phyloP scores from a whole-genome alignment of 2,113 vertebrate genomes.

The Illadopsis cleaveri region DNA sequence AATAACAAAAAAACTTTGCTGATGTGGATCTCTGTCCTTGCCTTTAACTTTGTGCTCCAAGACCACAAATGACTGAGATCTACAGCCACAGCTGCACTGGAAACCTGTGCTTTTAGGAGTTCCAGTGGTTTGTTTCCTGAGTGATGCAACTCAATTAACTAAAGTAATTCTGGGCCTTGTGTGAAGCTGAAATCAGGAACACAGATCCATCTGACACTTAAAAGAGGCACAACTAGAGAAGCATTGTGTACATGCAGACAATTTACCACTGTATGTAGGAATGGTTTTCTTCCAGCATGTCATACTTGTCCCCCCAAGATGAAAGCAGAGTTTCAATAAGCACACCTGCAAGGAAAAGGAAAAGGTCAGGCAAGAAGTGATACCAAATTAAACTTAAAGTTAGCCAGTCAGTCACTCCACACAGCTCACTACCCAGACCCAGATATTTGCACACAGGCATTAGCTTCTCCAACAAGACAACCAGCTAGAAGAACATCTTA shows the following conservation, averaged over 20 bases:
- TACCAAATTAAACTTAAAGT: not conserved
- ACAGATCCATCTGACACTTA: not conserved
- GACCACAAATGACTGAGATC: not conserved
- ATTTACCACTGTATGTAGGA: constrained; percentile 96
- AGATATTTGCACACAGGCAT: not conserved
- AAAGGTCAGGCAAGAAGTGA: not conserved
- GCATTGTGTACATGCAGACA: not conserved
- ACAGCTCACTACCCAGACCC: not conserved
- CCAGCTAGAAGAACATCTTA: not conserved
- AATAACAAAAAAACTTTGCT: not conserved
- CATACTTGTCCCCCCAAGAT: constrained; percentile 86
- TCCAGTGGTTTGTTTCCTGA: not conserved
- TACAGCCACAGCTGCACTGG: not conserved
- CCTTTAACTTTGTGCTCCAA: not conserved
- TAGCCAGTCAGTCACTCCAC: not conserved
- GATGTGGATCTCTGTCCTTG: not conserved
- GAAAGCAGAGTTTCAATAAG: constrained; percentile 85
- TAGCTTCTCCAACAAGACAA: not conserved
- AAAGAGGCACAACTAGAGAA: not conserved
- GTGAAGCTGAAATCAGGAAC: not conserved
- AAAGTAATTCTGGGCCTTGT: not conserved
- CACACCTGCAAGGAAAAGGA: constrained; percentile 71
- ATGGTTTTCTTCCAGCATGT: constrained; percentile 88
- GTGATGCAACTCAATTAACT: not conserved
- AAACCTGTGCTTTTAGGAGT: not conserved